Percentiles rank a stretch among this genome's conserved stretches.
Conservation (phyloP, 2,797 vertebrate genomes). For the Scomberomorus guttatus region DNA sequence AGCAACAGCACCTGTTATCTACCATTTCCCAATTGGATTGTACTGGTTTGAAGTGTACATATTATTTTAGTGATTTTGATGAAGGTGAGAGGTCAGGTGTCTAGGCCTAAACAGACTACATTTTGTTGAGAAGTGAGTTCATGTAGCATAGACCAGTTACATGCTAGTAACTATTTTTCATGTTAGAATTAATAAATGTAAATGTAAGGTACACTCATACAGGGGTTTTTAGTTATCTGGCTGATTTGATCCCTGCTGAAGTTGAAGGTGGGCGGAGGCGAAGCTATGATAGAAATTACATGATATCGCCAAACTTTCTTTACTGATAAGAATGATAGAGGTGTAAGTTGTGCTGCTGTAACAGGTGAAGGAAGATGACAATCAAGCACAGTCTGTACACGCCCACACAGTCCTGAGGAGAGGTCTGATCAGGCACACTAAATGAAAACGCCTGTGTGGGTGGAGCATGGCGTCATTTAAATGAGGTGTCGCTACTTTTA, state of each 20-base stretch:
- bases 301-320: neutral
- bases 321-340: neutral
- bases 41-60: no score
- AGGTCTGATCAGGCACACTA: neutral
- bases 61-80: no score
- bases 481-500: neutral
- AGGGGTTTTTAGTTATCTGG: no score
- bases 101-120: no score
- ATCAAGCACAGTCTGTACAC: neutral
- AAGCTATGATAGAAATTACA: neutral
- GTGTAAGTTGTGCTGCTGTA: neutral
- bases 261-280: neutral
- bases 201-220: neutral
- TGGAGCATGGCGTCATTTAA: neutral
- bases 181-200: neutral
- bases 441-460: slow-evolving; percentile 13
- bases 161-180: neutral
- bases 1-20: neutral
- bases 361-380: neutral
- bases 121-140: neutral
- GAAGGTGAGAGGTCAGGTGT: no score
- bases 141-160: no score
- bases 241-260: neutral
- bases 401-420: neutral
- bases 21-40: no score